These are phyloP conservation scores for Pontoporia blainvillei DNA, from an alignment of 2,113 vertebrate species.

Conservation along the genomic window DNA sequence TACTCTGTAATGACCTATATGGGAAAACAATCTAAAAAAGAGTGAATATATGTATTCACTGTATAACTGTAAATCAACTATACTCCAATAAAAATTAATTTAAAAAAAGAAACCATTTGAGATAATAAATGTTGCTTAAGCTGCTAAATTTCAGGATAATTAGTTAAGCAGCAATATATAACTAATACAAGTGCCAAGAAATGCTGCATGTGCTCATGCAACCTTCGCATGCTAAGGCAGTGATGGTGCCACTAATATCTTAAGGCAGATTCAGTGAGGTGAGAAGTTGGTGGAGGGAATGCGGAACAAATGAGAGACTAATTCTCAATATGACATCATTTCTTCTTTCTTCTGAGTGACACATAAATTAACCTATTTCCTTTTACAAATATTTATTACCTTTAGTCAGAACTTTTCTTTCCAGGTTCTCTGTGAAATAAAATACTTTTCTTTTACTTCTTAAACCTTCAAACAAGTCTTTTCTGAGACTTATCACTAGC, in stretches of 20 bases:
- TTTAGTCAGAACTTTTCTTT: slow-evolving; percentile 6
- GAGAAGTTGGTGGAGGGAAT: not conserved
- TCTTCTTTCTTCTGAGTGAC: not conserved
- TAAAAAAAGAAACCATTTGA: not conserved
- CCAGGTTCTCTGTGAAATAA: slow-evolving; percentile 40
- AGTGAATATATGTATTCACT: not conserved
- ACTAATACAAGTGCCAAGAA: not conserved
- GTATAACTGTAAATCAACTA: not conserved
- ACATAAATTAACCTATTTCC: not conserved
- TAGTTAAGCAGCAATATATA: not conserved
- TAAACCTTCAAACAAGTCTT: slow-evolving; percentile 21
- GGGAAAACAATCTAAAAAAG: not conserved
- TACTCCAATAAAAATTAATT: no score
- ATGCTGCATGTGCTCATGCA: not conserved
- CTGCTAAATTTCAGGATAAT: not conserved
- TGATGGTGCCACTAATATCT: not conserved
- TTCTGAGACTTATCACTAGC: slow-evolving; percentile 26
- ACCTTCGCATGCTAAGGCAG: not conserved
- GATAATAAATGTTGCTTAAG: not conserved
- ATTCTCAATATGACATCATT: not conserved
- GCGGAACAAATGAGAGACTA: not conserved
- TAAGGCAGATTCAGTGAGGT: not conserved
- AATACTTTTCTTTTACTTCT: slow-evolving; percentile 4
- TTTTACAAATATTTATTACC: slow-evolving; percentile 24
- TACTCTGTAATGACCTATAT: not conserved